Evolutionary conservation across 2,888 invertebrate genomes (phyloP).

Genomic region (Brenthis daphne): DNA sequence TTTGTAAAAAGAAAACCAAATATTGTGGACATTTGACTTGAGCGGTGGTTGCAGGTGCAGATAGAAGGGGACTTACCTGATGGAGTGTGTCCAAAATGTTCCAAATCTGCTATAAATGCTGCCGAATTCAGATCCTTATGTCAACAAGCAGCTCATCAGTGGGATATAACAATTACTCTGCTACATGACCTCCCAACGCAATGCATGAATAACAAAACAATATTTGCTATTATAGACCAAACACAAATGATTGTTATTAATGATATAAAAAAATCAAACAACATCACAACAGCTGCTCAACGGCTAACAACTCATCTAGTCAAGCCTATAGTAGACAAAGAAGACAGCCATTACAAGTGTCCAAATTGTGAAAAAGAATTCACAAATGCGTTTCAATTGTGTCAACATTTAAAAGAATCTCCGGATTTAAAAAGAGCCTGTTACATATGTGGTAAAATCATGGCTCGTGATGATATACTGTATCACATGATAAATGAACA

Average conservation of each 20-base stretch:
- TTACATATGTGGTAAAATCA: slow-evolving; percentile 61
- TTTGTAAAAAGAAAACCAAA: slow-evolving; percentile 1
- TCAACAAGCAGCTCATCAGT: slow-evolving; percentile 51
- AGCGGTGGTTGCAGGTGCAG: slow-evolving; percentile 71
- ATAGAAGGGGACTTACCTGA: slow-evolving; percentile 60
- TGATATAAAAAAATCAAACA: slow-evolving; percentile 25
- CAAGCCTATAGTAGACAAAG: slow-evolving; percentile 14
- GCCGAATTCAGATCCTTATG: slow-evolving; percentile 61
- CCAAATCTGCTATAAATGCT: slow-evolving; percentile 54
- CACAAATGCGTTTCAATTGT: slow-evolving; percentile 52
- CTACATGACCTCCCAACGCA: slow-evolving; percentile 49
- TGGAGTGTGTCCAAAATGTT: slow-evolving; percentile 64
- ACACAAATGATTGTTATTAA: slow-evolving; percentile 51
- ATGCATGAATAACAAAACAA: slow-evolving; percentile 30
- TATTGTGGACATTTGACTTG: slow-evolving; percentile 62
- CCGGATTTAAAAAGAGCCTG: slow-evolving; percentile 62
- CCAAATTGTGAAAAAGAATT: slow-evolving; percentile 63
- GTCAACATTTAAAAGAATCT: slow-evolving; percentile 64
- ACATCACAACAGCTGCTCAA: slow-evolving; percentile 27
- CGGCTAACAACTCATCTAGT: slow-evolving; percentile 23
- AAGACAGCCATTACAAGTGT: slow-evolving; percentile 49
- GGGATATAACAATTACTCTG: slow-evolving; percentile 55
- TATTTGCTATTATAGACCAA: slow-evolving; percentile 52
- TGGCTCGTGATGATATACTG: slow-evolving; percentile 57
- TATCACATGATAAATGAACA: slow-evolving; percentile 55